These are phyloP conservation scores for Dolichopus griseipennis DNA, from an alignment of 2,888 invertebrate species.

Conservation along the genomic window DNA sequence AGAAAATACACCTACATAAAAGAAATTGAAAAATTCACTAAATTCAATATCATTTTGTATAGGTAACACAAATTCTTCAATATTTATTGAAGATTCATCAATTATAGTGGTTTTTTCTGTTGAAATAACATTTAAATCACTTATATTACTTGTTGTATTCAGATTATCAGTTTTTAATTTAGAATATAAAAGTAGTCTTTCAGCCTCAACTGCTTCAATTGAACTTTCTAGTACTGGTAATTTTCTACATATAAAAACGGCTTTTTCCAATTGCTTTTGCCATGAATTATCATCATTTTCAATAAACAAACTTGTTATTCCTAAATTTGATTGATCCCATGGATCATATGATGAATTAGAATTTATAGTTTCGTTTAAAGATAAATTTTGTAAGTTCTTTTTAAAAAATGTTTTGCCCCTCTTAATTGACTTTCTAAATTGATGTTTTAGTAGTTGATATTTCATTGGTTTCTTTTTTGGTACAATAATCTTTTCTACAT, in stretches of 20 bases:
- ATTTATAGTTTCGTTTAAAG: neutral
- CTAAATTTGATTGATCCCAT: conserved; percentile 27
- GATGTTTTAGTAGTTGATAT: conserved; percentile 34
- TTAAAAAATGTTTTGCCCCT: conserved; percentile 34
- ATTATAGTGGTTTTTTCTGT: conserved; percentile 10
- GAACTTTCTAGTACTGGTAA: conserved; percentile 44
- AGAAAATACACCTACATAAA: conserved; percentile 39
- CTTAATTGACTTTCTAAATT: conserved; percentile 36
- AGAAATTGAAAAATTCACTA: conserved; percentile 40
- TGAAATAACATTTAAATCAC: conserved; percentile 16
- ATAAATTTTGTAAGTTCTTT: neutral
- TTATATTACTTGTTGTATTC: conserved; percentile 14
- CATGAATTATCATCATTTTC: conserved; percentile 27
- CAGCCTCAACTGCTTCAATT: conserved; percentile 47
- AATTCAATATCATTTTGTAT: conserved; percentile 31
- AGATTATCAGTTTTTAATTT: conserved; percentile 26
- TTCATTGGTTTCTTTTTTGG: conserved; percentile 15
- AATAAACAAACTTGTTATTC: conserved; percentile 31
- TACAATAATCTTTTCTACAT: neutral
- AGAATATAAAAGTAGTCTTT: conserved; percentile 44
- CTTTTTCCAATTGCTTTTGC: conserved; percentile 42
- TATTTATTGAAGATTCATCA: conserved; percentile 24
- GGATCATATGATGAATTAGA: conserved; percentile 16
- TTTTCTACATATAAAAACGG: conserved; percentile 43
- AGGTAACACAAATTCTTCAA: conserved; percentile 34